phyloP scores from a whole-genome alignment of 2,888 invertebrate genomes.

The Brenthis ino region DNA sequence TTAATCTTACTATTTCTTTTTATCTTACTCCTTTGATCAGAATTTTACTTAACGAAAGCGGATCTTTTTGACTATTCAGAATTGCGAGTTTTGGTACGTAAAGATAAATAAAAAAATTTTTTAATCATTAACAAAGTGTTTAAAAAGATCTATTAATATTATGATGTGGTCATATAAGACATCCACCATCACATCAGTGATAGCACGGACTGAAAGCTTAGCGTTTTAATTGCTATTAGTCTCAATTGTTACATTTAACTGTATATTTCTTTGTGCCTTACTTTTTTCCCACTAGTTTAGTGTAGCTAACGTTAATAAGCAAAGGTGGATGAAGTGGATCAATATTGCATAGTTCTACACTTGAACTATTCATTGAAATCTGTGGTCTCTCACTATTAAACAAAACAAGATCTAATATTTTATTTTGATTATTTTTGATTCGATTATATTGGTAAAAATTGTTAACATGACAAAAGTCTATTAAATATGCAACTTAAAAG shows the following conservation, averaged over 20 bases:
- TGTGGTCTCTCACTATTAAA: not conserved
- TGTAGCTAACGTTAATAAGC: not conserved
- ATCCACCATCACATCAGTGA: no score
- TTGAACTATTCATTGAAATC: not conserved
- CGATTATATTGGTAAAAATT: conserved; percentile 6
- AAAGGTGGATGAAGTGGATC: conserved; percentile 12
- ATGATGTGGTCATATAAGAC: no score
- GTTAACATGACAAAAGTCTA: conserved; percentile 7
- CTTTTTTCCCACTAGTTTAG: not conserved
- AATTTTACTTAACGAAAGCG: no score
- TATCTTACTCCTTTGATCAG: no score
- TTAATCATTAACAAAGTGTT: no score
- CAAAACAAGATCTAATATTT: conserved; percentile 6
- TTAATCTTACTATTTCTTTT: no score
- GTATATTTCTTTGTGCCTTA: not conserved
- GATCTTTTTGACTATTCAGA: no score
- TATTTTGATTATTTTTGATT: not conserved
- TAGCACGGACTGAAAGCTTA: no score
- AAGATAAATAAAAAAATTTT: no score
- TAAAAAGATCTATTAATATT: no score
- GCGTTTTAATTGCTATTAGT: no score
- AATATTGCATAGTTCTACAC: not conserved
- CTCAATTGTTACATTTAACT: not conserved
- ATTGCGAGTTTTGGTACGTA: no score
- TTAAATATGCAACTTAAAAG: not conserved